Conservation (phyloP, 2,888 invertebrate genomes). For the Eupithecia insigniata region DNA sequence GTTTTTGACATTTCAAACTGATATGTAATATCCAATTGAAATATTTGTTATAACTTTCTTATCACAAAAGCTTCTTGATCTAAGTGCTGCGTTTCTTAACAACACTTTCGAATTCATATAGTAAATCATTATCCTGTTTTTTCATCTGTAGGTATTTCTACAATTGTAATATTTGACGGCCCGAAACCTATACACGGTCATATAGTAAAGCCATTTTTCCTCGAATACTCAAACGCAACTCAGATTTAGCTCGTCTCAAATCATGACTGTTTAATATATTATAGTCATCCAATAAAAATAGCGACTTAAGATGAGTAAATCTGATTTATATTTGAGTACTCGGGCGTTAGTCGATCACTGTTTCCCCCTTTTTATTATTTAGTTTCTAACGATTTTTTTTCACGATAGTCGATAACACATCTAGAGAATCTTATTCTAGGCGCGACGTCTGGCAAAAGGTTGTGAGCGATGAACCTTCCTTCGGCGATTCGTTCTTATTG, state of each 20-base stretch:
- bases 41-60: not conserved
- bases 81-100: not conserved
- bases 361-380: not conserved
- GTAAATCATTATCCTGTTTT: not conserved
- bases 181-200: not conserved
- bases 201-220: not conserved
- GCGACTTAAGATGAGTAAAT: too few relatives aligned
- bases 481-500: slow-evolving; percentile 38
- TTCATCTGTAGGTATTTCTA: not conserved
- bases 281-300: not conserved
- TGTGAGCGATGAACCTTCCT: slow-evolving; percentile 42
- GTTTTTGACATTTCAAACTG: not conserved
- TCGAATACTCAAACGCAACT: too few relatives aligned
- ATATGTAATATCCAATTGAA: slow-evolving; percentile 9
- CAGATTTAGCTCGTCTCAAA: too few relatives aligned
- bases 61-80: slow-evolving; percentile 13
- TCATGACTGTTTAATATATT: too few relatives aligned
- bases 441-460: slow-evolving; percentile 37
- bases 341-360: not conserved
- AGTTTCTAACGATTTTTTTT: not conserved
- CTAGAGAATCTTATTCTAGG: slow-evolving; percentile 9
- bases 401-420: not conserved
- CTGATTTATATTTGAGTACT: too few relatives aligned
- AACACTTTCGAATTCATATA: not conserved
- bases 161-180: not conserved